Evolutionary conservation across 1,140 invertebrate species (phyloP), one percentile per base, ranked within the genome.

Genomic region (Littorina saxatilis): DNA sequence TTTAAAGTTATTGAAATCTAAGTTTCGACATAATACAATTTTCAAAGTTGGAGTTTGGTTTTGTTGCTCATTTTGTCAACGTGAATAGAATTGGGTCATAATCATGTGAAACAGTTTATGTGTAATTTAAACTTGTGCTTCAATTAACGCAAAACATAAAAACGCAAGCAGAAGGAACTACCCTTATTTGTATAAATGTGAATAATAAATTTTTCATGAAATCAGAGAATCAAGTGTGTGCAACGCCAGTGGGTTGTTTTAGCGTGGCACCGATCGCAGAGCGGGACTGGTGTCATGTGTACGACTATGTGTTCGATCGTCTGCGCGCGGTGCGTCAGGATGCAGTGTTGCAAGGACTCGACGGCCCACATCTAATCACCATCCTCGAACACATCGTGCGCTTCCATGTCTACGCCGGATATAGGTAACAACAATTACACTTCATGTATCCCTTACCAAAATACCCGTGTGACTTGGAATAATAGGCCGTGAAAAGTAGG

Each of bases 221-320:
- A 20, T 9, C 5, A 5, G 32, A 0, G 32, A 20, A 78, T 20
- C 13, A 20, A 9, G 7, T 4, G 55, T 15, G 47, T 61, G 23
- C 27, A 63, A 32, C n/a, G n/a, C n/a, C n/a, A n/a, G n/a, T n/a
- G n/a, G 35, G 5, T 27, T 82, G 58, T 91, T 93, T 73, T 87
- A 95, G 95, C 37, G 92, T 95, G 83, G 81, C 93, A 5, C 86
- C 89, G 2, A 92, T 90, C 80, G 89, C 86, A n/a, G 90, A 94
- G 39, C 88, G 93, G 39, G 92, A 94, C 5, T 96, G 94, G 93
- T 83, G 91, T 79, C 80, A 92, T 27, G 92, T 94, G 17, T 96
- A 96, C 81, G 95, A 96, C 87, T 97, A 96, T 90, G 93, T 96
- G 50, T 95, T 95, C 85, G 96, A 97, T 91, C 93, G 96, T 35